Base-by-base conservation (phyloP, 2,888 invertebrate species). In the Timema cristinae region DNA sequence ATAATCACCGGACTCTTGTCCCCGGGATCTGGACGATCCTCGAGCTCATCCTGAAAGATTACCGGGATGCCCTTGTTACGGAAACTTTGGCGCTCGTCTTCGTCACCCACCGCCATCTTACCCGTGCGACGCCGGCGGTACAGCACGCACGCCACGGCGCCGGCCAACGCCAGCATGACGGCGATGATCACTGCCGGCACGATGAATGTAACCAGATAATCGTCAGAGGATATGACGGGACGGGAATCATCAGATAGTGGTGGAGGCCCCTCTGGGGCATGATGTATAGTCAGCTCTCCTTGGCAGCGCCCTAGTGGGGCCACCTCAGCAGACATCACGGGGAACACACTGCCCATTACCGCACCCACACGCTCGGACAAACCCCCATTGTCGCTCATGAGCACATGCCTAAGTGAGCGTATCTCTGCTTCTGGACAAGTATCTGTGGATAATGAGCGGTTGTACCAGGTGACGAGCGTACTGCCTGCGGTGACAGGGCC, bases 21-120 rank as follows among this genome's bases (percentile, higher is more conserved):
- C 49, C 91, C 92, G 32, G 93, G 91, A 81, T 93, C 93, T 0
- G 93, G 94, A 78, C 95, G 92, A 79, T 97, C 97, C 78, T 97
- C 97, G 63, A 98, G 85, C 82, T 98, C 98, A 82, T 98, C 97
- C 82, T 94, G 94, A 84, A 98, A 97, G 79, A 98, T 98, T 56
- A 98, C 96, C 0, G 98, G 98, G 78, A 97, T 95, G 69, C 87
- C 87, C 78, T 85, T 85, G 75, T 82, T 83, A 71, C 84, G 81
- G 76, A 81, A 82, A 59, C 73, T 91, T 80, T 91, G 91, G 16
- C 93, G 86, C 77, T 93, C 93, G 79, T 94, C 93, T 79, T 89
- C 89, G 50, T 89, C 88, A 79, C 90, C 90, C 74, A 91, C 85
- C 78, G 90, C 90, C 91, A 93, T 90, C 85, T 94, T 91, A 75